phyloP scores from a whole-genome alignment of 2,113 vertebrate species.

The Pithys albifrons region DNA sequence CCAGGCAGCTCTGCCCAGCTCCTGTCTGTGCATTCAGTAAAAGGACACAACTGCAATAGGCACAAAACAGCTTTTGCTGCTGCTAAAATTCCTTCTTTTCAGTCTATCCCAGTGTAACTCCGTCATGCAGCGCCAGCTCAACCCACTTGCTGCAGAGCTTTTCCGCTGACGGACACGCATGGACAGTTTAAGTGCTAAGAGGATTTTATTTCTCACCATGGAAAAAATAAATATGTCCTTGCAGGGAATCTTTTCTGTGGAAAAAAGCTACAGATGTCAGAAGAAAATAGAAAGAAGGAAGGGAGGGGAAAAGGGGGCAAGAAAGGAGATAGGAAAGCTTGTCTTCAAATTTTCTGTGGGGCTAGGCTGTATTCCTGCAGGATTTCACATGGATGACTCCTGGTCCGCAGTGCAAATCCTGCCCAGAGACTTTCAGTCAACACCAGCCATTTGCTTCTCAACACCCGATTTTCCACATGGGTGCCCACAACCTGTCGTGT shows the following conservation, averaged over 20 bases:
- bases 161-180: background rate
- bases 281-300: background rate
- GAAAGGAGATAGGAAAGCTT: background rate
- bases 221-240: background rate
- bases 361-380: background rate
- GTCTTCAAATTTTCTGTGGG: background rate
- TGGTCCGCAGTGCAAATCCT: background rate
- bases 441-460: background rate
- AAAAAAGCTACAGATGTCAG: background rate
- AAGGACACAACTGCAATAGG: background rate
- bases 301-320: background rate
- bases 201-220: constrained; percentile 15
- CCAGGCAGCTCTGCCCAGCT: background rate
- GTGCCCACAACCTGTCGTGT: background rate
- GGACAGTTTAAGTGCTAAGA: background rate
- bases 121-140: background rate
- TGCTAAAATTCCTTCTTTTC: background rate
- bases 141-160: background rate
- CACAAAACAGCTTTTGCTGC: background rate
- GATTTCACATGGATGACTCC: background rate
- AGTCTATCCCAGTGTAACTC: background rate
- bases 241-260: background rate
- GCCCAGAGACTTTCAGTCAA: background rate
- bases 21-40: background rate
- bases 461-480: rapidly evolving